phyloP scores from a whole-genome alignment of 2,888 invertebrate species.

The Auanema freiburgensis region DNA sequence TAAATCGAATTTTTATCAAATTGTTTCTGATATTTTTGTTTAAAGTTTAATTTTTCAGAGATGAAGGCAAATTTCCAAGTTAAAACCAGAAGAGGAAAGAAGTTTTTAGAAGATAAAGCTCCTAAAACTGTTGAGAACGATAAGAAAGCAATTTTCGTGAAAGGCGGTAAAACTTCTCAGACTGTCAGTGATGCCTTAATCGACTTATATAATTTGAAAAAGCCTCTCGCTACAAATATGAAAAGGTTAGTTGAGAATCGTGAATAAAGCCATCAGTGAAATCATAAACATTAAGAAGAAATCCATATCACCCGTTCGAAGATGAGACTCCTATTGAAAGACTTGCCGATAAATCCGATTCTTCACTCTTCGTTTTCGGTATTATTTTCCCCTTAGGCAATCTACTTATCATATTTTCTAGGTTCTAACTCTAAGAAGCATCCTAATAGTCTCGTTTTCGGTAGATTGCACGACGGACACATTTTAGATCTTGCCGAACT shows the following conservation, averaged over 20 bases:
- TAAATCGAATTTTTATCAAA: too few species aligned
- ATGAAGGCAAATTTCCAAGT: conserved; percentile 13
- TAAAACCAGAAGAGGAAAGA: conserved; percentile 43
- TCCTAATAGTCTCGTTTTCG: conserved; percentile 61
- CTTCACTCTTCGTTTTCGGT: conserved; percentile 83
- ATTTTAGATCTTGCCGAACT: conserved; percentile 95
- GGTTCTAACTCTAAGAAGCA: conserved; percentile 85
- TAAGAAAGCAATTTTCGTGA: conserved; percentile 42
- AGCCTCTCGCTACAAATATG: conserved; percentile 55
- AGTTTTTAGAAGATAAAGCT: conserved; percentile 36
- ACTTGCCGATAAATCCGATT: conserved; percentile 78
- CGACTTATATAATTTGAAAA: conserved; percentile 69
- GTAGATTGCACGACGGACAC: conserved; percentile 83
- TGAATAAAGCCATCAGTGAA: too few species aligned
- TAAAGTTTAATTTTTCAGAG: too few species aligned
- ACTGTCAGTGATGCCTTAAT: conserved; percentile 77
- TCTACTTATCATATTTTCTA: background rate
- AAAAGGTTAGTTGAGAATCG: conserved; percentile 40
- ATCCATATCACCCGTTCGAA: conserved; percentile 87
- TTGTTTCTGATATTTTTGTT: too few species aligned
- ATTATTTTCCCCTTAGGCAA: background rate
- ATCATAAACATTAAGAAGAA: conserved; percentile 48
- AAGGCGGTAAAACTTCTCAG: conserved; percentile 74
- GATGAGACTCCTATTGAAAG: conserved; percentile 79
- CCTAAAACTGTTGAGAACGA: conserved; percentile 36